Evolutionary conservation across 1,140 invertebrate genomes (phyloP).

Genomic region (Teleopsis dalmanni): DNA sequence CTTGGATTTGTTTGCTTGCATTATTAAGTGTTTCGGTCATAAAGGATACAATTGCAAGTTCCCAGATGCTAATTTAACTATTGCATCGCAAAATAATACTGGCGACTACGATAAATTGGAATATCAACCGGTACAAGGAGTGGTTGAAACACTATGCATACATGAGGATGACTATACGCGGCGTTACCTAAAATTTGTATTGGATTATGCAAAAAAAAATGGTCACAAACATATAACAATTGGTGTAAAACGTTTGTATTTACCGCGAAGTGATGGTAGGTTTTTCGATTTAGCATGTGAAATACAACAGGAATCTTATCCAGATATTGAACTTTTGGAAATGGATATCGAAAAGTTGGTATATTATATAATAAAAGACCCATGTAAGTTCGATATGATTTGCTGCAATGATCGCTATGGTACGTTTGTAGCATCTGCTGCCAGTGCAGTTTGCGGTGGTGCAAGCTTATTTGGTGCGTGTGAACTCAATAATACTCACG

Average conservation of each 20-base stretch:
- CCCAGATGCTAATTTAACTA: slow-evolving; percentile 22
- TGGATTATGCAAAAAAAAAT: slow-evolving; percentile 9
- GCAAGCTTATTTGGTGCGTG: slow-evolving; percentile 28
- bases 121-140: slow-evolving; percentile 28
- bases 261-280: slow-evolving; percentile 25
- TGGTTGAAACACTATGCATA: slow-evolving; percentile 31
- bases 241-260: slow-evolving; percentile 24
- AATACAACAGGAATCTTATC: slow-evolving; percentile 8
- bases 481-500: slow-evolving; percentile 26
- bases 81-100: slow-evolving; percentile 31
- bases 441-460: slow-evolving; percentile 29
- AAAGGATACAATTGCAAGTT: slow-evolving; percentile 27
- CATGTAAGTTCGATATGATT: slow-evolving; percentile 24
- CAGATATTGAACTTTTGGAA: slow-evolving; percentile 20
- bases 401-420: slow-evolving; percentile 32
- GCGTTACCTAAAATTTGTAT: slow-evolving; percentile 22
- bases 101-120: slow-evolving; percentile 30
- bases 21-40: slow-evolving; percentile 22
- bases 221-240: slow-evolving; percentile 21
- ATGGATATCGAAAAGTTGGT: slow-evolving; percentile 23
- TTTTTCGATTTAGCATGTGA: slow-evolving; percentile 15
- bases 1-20: slow-evolving; percentile 25
- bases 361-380: slow-evolving; percentile 14
- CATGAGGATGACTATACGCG: slow-evolving; percentile 3
- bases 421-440: slow-evolving; percentile 30